phyloP scores from a whole-genome alignment of 1,140 invertebrate genomes.

The Lethocerus indicus region DNA sequence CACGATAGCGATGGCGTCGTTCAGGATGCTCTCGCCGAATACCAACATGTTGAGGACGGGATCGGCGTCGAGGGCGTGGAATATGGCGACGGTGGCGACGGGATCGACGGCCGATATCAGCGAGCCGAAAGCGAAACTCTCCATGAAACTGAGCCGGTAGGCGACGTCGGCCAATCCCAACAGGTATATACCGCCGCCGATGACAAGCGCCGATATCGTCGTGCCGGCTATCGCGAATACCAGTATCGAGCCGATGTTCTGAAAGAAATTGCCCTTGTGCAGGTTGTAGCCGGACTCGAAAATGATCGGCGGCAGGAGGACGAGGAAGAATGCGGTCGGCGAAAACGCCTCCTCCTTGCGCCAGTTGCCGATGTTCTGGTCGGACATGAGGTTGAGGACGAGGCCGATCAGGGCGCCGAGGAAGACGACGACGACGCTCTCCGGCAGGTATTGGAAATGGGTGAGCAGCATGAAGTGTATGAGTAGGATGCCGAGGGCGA shows the following conservation, averaged over 20 bases:
- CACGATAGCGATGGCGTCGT: conserved; percentile 97
- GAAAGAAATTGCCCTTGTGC: conserved; percentile 97
- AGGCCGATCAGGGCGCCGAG: conserved; percentile 84
- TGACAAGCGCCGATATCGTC: conserved; percentile 83
- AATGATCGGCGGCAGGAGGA: conserved; percentile 94
- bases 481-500: conserved; percentile 80
- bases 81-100: conserved; percentile 95
- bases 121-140: conserved; percentile 97
- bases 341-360: conserved; percentile 93
- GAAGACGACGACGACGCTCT: conserved; percentile 94
- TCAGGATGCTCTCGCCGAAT: conserved; percentile 94
- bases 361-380: conserved; percentile 83
- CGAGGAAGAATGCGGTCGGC: conserved; percentile 91
- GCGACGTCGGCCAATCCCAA: conserved; percentile 77
- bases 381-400: conserved; percentile 76
- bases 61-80: conserved; percentile 90
- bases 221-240: conserved; percentile 96
- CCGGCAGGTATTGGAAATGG: conserved; percentile 90
- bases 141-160: conserved; percentile 81
- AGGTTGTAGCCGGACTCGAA: conserved; percentile 98
- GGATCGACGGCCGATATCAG: conserved; percentile 98
- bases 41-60: conserved; percentile 96
- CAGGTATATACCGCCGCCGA: conserved; percentile 88
- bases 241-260: conserved; percentile 88
- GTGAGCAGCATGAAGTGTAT: conserved; percentile 91